These are phyloP conservation scores for Melanostigma gelatinosum DNA, from an alignment of 2,113 vertebrate species.

Conservation along the genomic window DNA sequence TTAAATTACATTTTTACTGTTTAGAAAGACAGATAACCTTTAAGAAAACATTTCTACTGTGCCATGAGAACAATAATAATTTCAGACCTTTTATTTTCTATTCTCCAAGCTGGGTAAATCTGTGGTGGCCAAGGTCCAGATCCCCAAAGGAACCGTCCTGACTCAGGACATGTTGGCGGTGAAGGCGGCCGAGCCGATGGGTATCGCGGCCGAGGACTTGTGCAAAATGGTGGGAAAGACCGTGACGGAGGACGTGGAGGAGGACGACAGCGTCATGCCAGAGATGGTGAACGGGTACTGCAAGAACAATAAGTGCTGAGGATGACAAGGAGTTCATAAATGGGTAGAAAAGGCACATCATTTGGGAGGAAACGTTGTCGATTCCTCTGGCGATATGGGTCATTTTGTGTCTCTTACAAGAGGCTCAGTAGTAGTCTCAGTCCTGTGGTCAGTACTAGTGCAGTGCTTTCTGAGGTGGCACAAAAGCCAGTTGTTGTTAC, in stretches of 20 bases:
- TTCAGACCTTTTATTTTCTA: neutral
- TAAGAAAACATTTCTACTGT: neutral
- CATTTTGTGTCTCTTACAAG: neutral
- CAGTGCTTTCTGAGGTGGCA: neutral
- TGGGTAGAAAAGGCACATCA: neutral
- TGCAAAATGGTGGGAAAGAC: conserved; percentile 88
- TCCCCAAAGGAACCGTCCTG: conserved; percentile 87
- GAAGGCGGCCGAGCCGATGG: conserved; percentile 96
- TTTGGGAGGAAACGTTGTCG: neutral
- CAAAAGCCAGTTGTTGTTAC: neutral
- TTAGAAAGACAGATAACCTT: neutral
- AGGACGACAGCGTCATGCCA: conserved; percentile 88
- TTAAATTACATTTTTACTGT: neutral
- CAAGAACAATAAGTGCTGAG: conserved; percentile 86
- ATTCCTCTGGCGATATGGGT: neutral
- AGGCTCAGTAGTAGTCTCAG: neutral
- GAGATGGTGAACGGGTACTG: too few species aligned
- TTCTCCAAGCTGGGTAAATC: conserved; percentile 92
- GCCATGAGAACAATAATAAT: neutral
- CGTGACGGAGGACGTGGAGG: conserved; percentile 82
- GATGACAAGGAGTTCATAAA: neutral
- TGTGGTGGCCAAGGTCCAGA: conserved; percentile 90
- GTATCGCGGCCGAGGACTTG: conserved; percentile 90
- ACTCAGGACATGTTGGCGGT: conserved; percentile 92
- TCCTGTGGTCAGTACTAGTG: neutral